Evolutionary conservation across 53 echinoderm and acorn worm species (phyloP).

Genomic region (Zoroaster sp.): DNA sequence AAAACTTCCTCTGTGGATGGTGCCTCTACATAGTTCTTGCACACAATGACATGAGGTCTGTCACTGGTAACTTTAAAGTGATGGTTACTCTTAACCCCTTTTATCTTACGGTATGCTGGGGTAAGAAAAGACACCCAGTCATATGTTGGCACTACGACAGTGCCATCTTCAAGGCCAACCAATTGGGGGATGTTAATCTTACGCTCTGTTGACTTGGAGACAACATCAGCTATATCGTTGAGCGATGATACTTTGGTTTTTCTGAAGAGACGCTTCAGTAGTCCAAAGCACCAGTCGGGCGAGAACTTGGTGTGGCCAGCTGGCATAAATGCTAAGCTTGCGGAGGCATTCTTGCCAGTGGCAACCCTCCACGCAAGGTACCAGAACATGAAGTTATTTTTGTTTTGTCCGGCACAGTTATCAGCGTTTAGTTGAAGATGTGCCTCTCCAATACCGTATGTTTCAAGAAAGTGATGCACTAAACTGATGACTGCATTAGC

Average conservation of each 20-base stretch:
- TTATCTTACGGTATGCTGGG: too few relatives aligned
- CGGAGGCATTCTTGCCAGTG: background rate
- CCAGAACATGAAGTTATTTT: background rate
- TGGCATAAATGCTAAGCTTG: background rate
- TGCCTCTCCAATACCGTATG: too few relatives aligned
- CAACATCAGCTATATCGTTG: background rate
- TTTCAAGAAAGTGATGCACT: too few relatives aligned
- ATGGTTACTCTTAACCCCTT: too few relatives aligned
- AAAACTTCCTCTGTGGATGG: constrained; percentile 12
- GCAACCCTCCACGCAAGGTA: background rate
- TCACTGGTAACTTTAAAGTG: too few relatives aligned
- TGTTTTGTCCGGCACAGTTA: too few relatives aligned
- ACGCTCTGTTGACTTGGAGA: background rate
- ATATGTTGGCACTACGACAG: background rate
- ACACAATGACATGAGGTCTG: too few relatives aligned
- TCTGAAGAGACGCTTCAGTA: background rate
- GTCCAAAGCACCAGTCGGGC: too few relatives aligned
- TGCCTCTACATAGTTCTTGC: too few relatives aligned
- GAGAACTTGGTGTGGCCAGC: background rate
- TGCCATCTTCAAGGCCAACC: constrained; percentile 15
- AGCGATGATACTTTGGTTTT: background rate
- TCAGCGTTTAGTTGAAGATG: too few relatives aligned
- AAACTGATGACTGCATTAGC: too few relatives aligned
- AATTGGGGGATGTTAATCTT: constrained; percentile 22
- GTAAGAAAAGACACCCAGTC: too few relatives aligned